Base-by-base conservation (phyloP, 2,113 vertebrate genomes). In the Otocyon megalotis region DNA sequence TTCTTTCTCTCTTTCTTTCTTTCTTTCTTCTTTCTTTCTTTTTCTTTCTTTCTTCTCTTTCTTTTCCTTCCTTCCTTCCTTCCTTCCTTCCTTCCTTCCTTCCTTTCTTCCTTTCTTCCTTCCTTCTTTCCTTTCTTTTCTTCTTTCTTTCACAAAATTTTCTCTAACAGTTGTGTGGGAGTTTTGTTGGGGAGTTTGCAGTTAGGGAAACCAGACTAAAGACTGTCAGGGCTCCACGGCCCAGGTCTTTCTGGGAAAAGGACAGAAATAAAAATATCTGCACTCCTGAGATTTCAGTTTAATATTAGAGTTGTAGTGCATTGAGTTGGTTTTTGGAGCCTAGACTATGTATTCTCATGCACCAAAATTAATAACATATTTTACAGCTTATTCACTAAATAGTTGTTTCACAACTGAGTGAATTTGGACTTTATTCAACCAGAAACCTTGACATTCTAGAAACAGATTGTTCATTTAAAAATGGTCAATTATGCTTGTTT, bases 21-120 rank as follows among this genome's bases (percentile, higher is more conserved):
- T 3, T 56, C 54, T 17, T 56, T 56, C 0, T 16, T 56, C 16
- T 0, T 0, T 5, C 0, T 56, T 0, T 16, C 1, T 56, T 0
- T 16, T 56, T 56, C 0, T 16, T 56, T 56, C 2, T 1, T 3
- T 56, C 54, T 5, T 56, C 2, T 1, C 1, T 15, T 14, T 11
- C 2, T 2, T 2, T 1, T 15, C 14, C 15, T 15, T 16, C 15
- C 11, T 56, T 56, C 3, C 11, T 56, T 56, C 0, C 11, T 16
- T 56, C 3, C 14, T 3, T 56, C 15, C 11, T 56, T 56, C 3
- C 11, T 56, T 56, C 0, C 11, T 16, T 56, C 3, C 14, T 16
- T 56, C 0, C 14, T 56, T 56, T 1, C 14, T 16, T 56, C 0
- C 54, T 16, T 54, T 4, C 14, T 56, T 54, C 0, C 54, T 3